These are phyloP conservation scores for Ailurus styani DNA, from an alignment of 2,113 vertebrate genomes.

Conservation along the genomic window DNA sequence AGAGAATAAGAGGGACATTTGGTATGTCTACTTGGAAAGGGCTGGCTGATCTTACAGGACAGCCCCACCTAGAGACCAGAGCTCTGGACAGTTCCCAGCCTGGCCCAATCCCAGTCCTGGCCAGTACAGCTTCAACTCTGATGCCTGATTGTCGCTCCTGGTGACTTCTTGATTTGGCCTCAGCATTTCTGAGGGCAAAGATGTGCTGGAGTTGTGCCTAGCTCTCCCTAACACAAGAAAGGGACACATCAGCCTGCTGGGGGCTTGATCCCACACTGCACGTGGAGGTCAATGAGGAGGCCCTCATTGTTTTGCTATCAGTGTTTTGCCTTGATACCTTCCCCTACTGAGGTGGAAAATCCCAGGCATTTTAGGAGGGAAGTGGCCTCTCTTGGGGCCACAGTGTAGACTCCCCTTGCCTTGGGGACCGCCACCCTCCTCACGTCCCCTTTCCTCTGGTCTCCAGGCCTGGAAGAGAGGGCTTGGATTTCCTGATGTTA, in stretches of 20 bases:
- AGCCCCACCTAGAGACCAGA: not conserved
- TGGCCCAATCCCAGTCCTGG: not conserved
- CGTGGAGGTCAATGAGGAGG: not conserved
- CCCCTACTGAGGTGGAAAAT: slow-evolving; percentile 15
- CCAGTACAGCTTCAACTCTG: not conserved
- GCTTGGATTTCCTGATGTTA: not conserved
- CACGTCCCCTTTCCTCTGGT: not conserved
- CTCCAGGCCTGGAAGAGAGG: not conserved
- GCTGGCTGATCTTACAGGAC: not conserved
- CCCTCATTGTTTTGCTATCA: not conserved
- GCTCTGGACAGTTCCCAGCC: not conserved
- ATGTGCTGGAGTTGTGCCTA: not conserved
- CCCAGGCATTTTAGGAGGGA: slow-evolving; percentile 39
- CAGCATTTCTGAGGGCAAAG: not conserved
- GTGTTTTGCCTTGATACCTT: not conserved
- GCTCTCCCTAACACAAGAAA: not conserved
- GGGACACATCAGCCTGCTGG: not conserved
- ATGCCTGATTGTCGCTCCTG: not conserved
- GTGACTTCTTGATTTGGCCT: not conserved
- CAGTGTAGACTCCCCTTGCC: not conserved
- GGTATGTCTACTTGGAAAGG: not conserved
- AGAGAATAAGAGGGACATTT: not conserved
- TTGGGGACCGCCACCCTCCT: not conserved
- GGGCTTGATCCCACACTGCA: not conserved
- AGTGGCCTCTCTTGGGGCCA: not conserved